Evolutionary conservation across 2,113 vertebrate species (phyloP), one percentile per base, ranked within the genome.

Genomic region (Lathamus discolor): DNA sequence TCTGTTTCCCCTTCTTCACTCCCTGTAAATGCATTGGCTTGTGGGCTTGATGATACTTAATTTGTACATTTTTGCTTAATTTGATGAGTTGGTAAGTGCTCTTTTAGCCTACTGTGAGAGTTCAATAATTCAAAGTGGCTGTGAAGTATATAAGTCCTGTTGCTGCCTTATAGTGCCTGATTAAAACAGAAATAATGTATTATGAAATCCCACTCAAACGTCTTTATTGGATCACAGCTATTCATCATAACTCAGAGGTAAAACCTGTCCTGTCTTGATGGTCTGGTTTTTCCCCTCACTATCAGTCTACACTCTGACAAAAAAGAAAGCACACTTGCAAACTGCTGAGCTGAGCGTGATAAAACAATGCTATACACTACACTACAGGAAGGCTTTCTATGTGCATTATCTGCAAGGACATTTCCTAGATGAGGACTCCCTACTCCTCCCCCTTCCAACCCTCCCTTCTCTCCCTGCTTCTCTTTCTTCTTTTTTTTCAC

Each of bases 61-160:
- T 97, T 96, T 92, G 79, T 95, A 86, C 88, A 94, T 95, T 76
- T 95, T 91, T 91, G 46, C 66, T 90, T 95, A 92, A 95, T 96
- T 95, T 96, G 81, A 97, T 96, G 95, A 97, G 88, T 92, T 90
- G n/a, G n/a, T 94, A 90, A 97, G 89, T 82, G 88, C 37, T 59
- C 87, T 95, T 94, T 70, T 49, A 88, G 92, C 89, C 93, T 92
- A 86, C 89, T 80, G 82, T 88, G 91, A 94, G 87, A 27, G 11
- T 96, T 97, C 95, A 95, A 68, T 90, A 94, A 96, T 78, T 87
- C 63, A 64, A 93, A 95, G 87, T 87, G 77, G 35, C 66, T 90
- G 81, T 93, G 91, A 97, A 97, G 69, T 93, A 44, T 88, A 5
- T 79, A 93, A 95, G 83, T 87, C 93, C 80, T 68, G 35, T 48